Percentiles rank a stretch among this genome's conserved stretches.
These are phyloP conservation scores for Sminthurides bifidus DNA, from an alignment of 1,140 invertebrate species.

Conservation along the genomic window DNA sequence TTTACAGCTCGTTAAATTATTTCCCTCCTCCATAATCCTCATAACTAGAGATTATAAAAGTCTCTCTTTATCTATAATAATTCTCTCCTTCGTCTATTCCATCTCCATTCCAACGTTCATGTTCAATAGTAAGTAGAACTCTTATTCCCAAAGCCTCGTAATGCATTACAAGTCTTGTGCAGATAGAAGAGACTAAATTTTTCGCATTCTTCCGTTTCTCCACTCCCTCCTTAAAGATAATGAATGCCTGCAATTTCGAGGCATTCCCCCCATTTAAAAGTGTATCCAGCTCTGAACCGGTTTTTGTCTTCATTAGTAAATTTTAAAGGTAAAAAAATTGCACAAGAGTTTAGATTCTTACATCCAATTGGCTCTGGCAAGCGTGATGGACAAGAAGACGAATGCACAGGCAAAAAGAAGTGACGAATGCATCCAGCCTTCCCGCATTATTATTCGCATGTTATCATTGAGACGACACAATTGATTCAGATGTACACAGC, in stretches of 20 bases:
- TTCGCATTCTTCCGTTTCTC: neutral
- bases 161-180: no score
- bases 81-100: no score
- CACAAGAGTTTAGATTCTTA: constrained; percentile 7
- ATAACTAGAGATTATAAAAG: no score
- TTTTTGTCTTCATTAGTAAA: no score
- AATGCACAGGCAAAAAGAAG: constrained; percentile 13
- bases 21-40: no score
- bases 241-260: neutral
- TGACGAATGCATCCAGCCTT: constrained; percentile 20
- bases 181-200: neutral
- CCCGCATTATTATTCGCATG: constrained; percentile 18
- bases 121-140: no score
- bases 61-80: no score
- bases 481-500: no score
- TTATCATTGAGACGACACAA: no score
- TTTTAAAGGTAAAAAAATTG: neutral
- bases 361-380: constrained; percentile 19
- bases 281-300: neutral
- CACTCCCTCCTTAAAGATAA: neutral
- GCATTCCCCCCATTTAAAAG: neutral
- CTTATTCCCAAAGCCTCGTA: no score
- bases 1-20: no score
- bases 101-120: no score
- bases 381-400: constrained; percentile 14